Evolutionary conservation across 1,140 invertebrate species (phyloP).

Genomic region (Batillaria attramentaria): DNA sequence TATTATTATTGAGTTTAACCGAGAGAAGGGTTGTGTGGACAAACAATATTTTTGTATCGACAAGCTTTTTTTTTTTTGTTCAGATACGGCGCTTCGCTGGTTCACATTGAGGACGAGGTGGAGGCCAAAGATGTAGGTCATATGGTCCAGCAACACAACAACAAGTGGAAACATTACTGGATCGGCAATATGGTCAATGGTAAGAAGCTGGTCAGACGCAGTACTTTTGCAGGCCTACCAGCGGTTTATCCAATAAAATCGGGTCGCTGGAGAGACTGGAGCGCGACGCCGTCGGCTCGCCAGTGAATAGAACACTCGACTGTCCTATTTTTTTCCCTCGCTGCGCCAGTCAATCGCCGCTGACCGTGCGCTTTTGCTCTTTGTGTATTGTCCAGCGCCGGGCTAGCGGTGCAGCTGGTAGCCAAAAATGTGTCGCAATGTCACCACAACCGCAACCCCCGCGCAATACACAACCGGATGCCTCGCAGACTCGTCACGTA

Average conservation of each 20-base stretch:
- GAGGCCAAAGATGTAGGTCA: not conserved
- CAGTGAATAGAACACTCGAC: not conserved
- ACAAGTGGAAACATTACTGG: not conserved
- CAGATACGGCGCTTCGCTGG: not conserved
- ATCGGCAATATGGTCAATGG: not conserved
- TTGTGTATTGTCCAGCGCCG: too few species aligned
- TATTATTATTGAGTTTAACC: not conserved
- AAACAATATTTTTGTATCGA: not conserved
- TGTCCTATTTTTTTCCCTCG: not conserved
- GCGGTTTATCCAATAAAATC: too few species aligned
- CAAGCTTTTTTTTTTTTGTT: not conserved
- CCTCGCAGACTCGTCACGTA: too few species aligned
- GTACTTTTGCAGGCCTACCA: not conserved
- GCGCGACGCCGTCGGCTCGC: not conserved
- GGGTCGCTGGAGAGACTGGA: too few species aligned
- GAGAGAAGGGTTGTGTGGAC: not conserved
- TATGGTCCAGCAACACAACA: not conserved
- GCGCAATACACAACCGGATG: too few species aligned
- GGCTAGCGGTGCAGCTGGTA: too few species aligned
- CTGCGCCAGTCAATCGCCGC: not conserved
- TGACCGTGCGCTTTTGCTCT: not conserved
- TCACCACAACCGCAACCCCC: too few species aligned
- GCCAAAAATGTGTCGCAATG: too few species aligned
- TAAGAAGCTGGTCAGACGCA: not conserved
- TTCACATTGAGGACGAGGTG: slow-evolving; percentile 20